Evolutionary conservation across 2,888 invertebrate species (phyloP).

Genomic region (Lampropteryx suffumata): DNA sequence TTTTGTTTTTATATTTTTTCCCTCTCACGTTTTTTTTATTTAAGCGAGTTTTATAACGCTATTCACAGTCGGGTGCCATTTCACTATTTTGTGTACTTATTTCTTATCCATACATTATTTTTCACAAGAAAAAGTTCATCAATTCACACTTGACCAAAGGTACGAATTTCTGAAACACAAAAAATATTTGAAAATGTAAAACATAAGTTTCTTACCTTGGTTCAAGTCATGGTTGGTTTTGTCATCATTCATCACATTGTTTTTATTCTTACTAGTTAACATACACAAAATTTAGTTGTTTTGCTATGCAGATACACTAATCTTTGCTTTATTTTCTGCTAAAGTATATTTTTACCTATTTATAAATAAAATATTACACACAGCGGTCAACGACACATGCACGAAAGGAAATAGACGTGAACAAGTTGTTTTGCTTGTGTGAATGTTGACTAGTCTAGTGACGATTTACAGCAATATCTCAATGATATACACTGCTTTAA

Average conservation of each 20-base stretch:
- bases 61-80: background rate
- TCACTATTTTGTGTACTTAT: too few relatives aligned
- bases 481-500: slow-evolving; percentile 14
- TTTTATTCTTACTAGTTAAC: slow-evolving; percentile 41
- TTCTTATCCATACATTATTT: background rate
- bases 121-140: too few relatives aligned
- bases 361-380: slow-evolving; percentile 17
- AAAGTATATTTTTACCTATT: slow-evolving; percentile 3
- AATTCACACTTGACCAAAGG: too few relatives aligned
- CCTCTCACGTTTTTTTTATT: slow-evolving; percentile 8
- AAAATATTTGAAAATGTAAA: too few relatives aligned
- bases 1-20: slow-evolving; percentile 50
- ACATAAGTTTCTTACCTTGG: too few relatives aligned
- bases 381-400: slow-evolving; percentile 44
- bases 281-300: slow-evolving; percentile 46
- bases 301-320: slow-evolving; percentile 24
- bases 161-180: too few relatives aligned
- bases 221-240: background rate
- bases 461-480: slow-evolving; percentile 1
- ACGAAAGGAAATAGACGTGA: slow-evolving; percentile 35
- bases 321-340: slow-evolving; percentile 13
- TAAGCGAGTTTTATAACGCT: slow-evolving; percentile 13
- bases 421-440: slow-evolving; percentile 48
- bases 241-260: background rate
- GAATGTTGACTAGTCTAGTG: slow-evolving; percentile 53